Evolutionary conservation across 2,113 vertebrate genomes (phyloP).

Genomic region (Colinus virginianus): DNA sequence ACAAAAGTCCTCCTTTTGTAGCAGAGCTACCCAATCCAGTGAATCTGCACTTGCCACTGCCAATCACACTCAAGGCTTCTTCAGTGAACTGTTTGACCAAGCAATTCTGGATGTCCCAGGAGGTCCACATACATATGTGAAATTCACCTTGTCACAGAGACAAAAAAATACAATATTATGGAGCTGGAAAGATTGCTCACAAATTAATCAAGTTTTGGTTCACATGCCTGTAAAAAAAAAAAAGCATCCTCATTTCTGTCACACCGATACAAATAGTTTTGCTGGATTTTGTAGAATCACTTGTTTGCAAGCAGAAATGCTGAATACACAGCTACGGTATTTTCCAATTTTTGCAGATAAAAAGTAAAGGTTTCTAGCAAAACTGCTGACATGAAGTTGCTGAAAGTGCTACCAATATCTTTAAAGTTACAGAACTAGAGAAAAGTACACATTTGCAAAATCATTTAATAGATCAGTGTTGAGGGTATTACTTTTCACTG

Average conservation of each 20-base stretch:
- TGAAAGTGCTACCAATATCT: neutral
- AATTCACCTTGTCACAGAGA: neutral
- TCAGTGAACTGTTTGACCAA: neutral
- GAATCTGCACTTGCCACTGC: accelerated
- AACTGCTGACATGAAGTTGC: slow-evolving; percentile 46
- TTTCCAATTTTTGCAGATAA: slow-evolving; percentile 1
- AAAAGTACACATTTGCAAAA: neutral
- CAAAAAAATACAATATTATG: neutral
- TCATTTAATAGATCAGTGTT: slow-evolving; percentile 11
- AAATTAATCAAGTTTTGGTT: neutral
- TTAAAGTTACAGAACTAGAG: neutral
- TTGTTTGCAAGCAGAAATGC: neutral
- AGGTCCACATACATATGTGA: neutral
- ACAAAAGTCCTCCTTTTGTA: too few species aligned
- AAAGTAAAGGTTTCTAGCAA: slow-evolving; percentile 21
- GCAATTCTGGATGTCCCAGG: accelerated
- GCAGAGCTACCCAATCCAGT: neutral
- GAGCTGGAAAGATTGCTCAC: neutral
- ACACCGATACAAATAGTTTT: accelerated
- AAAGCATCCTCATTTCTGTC: neutral
- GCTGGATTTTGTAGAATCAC: neutral
- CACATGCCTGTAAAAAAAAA: neutral
- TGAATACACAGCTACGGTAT: neutral
- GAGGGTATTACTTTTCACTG: neutral
- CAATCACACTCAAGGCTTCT: accelerated